Evolutionary conservation across 2,113 vertebrate species (phyloP).

Genomic region (Scopus umbretta): DNA sequence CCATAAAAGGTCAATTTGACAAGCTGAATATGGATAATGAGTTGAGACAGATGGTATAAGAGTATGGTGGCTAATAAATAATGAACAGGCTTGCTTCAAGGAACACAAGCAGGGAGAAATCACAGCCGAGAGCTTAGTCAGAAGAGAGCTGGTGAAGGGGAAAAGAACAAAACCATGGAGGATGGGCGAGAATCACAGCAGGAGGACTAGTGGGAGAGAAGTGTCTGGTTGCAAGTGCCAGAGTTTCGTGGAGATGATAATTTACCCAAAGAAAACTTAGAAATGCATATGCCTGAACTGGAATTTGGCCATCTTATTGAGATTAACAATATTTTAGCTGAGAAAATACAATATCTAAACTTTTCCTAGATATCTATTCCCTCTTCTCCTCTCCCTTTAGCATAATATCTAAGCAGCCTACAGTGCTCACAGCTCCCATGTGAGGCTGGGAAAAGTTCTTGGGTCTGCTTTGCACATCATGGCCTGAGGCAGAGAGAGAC

Average conservation of each 20-base stretch:
- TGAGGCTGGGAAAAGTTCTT: neutral
- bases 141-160: constrained; percentile 32
- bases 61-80: constrained; percentile 47
- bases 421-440: neutral
- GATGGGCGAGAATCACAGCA: neutral
- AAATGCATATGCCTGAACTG: neutral
- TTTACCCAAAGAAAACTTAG: neutral
- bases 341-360: neutral
- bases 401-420: neutral
- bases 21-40: constrained; percentile 45
- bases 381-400: neutral
- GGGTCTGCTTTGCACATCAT: neutral
- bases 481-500: neutral
- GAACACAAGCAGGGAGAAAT: constrained; percentile 15
- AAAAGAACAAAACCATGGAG: constrained; percentile 26
- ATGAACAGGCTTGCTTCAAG: constrained; percentile 44
- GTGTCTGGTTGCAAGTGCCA: neutral
- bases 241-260: neutral
- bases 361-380: neutral
- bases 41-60: constrained; percentile 55
- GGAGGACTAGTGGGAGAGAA: neutral
- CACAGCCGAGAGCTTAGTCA: neutral
- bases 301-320: neutral
- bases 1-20: constrained; percentile 59
- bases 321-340: neutral